These are phyloP conservation scores for Drosophila bipectinata DNA, from an alignment of 1,140 invertebrate genomes.

Conservation along the genomic window DNA sequence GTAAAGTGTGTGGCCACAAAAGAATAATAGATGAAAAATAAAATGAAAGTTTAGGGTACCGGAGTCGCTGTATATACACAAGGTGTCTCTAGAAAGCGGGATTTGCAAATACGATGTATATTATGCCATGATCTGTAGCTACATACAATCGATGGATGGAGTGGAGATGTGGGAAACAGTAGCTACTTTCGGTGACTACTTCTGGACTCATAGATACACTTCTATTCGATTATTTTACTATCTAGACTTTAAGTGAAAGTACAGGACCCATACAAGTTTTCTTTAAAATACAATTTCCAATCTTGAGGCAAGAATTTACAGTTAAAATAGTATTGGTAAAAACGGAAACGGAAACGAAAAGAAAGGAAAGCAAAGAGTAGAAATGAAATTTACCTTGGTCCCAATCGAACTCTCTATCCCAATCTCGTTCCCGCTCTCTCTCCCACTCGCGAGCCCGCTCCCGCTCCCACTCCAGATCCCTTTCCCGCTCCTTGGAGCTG, in stretches of 20 bases:
- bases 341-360: constrained; percentile 59
- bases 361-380: constrained; percentile 39
- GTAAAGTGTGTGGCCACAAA: constrained; percentile 76
- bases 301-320: constrained; percentile 1
- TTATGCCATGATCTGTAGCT: constrained; percentile 27
- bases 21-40: constrained; percentile 43
- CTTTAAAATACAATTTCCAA: constrained; percentile 1
- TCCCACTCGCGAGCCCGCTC: constrained; percentile 81
- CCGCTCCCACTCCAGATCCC: constrained; percentile 78
- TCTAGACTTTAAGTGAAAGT: not conserved
- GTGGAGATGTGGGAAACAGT: not conserved
- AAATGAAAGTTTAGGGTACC: constrained; percentile 45
- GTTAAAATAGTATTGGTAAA: constrained; percentile 38
- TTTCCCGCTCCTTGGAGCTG: constrained; percentile 71
- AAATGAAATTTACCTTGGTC: constrained; percentile 79
- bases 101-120: not conserved
- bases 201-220: not conserved
- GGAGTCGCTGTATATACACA: constrained; percentile 21
- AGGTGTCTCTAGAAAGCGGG: constrained; percentile 40
- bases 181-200: constrained; percentile 7
- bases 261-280: not conserved
- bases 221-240: not conserved
- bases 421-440: constrained; percentile 83
- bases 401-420: constrained; percentile 84
- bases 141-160: constrained; percentile 26